A percentile compares a stretch with the other conserved stretches of the same genome.
Evolutionary conservation across 2,113 vertebrate species (phyloP).

Genomic region (Amblyopsis rosae): DNA sequence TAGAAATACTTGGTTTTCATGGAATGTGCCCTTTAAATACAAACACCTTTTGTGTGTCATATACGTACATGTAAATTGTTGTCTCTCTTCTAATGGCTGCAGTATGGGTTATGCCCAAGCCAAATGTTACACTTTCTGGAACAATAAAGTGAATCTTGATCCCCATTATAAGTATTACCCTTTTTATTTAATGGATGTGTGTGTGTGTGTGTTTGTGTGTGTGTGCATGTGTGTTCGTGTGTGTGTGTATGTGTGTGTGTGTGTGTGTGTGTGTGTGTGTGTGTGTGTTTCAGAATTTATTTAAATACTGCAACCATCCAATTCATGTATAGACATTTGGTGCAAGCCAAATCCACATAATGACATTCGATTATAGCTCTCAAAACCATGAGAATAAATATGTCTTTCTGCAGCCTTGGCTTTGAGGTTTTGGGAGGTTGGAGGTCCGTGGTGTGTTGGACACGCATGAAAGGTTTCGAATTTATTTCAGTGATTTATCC

Average conservation of each 20-base stretch:
- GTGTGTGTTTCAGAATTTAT: slow-evolving; percentile 28
- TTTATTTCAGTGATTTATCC: slow-evolving; percentile 56
- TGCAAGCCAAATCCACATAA: slow-evolving; percentile 62
- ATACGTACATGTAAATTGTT: too few relatives aligned
- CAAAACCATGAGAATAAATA: slow-evolving; percentile 64
- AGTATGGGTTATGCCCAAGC: too few relatives aligned
- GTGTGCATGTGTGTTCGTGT: neutral
- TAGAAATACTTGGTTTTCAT: too few relatives aligned
- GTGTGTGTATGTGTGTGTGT: neutral
- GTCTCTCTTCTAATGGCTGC: too few relatives aligned
- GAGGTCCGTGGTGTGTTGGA: slow-evolving; percentile 44
- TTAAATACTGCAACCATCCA: slow-evolving; percentile 34
- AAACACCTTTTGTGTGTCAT: too few relatives aligned
- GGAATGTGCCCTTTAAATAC: too few relatives aligned
- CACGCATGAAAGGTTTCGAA: slow-evolving; percentile 54
- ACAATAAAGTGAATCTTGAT: slow-evolving; percentile 19
- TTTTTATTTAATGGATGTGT: neutral
- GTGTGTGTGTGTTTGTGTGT: too few relatives aligned
- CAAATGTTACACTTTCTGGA: too few relatives aligned
- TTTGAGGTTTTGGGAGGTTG: slow-evolving; percentile 58
- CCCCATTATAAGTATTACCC: neutral
- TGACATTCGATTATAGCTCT: slow-evolving; percentile 64
- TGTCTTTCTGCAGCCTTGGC: slow-evolving; percentile 56
- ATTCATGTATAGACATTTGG: slow-evolving; percentile 32
- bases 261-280: neutral